A percentile compares a stretch with the other conserved stretches of the same genome.
phyloP scores from a whole-genome alignment of 2,113 vertebrate genomes.

The Epinephelus fuscoguttatus region DNA sequence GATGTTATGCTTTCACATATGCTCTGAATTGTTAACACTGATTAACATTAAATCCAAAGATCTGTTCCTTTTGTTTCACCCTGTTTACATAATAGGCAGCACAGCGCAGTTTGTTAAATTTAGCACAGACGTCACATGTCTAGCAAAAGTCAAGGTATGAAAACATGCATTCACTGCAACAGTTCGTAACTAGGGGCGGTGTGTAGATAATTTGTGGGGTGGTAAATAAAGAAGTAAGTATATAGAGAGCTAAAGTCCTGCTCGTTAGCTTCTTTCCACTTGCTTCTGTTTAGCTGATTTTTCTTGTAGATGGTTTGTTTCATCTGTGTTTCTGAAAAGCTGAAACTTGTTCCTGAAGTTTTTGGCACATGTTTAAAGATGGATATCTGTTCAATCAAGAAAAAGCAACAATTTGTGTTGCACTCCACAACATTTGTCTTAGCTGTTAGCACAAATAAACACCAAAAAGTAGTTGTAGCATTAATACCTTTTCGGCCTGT shows the following conservation, averaged over 20 bases:
- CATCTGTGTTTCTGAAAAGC: neutral
- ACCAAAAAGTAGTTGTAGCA: no score
- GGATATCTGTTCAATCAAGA: neutral
- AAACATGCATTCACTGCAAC: neutral
- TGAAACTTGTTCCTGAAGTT: neutral
- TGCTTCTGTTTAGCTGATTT: neutral
- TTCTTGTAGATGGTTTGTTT: neutral
- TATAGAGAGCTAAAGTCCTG: neutral
- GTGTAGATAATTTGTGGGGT: no score
- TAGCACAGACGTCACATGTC: neutral
- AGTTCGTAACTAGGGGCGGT: neutral
- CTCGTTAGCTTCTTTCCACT: neutral
- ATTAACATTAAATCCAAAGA: neutral
- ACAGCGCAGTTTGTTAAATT: neutral
- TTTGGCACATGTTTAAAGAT: neutral
- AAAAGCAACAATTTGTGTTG: neutral
- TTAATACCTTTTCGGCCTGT: no score
- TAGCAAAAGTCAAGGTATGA: neutral
- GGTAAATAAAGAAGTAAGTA: neutral
- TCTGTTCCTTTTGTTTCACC: neutral
- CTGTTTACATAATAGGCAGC: neutral
- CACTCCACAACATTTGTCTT: neutral
- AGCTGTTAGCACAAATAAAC: neutral
- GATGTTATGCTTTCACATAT: neutral
- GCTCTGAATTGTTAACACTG: slow-evolving; percentile 25